phyloP scores from a whole-genome alignment of 2,888 invertebrate genomes.

The Drepanosiphum platanoidis region DNA sequence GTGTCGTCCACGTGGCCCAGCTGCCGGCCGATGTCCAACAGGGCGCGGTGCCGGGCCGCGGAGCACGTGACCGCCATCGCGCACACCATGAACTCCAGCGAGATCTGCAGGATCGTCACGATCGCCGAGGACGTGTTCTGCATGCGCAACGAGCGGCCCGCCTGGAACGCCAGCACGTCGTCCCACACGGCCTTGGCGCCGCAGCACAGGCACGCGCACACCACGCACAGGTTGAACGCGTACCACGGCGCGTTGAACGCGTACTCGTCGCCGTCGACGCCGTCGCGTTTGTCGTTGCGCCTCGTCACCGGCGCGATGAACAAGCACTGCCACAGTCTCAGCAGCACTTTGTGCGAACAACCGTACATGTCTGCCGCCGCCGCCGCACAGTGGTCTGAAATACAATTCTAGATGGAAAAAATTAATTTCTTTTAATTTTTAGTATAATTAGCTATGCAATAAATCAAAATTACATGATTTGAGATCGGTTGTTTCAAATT shows the following conservation, averaged over 20 bases:
- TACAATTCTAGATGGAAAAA: too few species aligned
- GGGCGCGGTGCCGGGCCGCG: conserved; percentile 21
- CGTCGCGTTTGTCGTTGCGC: neutral
- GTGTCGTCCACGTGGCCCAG: conserved; percentile 22
- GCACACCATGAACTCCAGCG: conserved; percentile 49
- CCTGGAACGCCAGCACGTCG: neutral
- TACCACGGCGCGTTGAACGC: conserved; percentile 27
- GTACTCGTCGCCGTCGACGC: neutral
- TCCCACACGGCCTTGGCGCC: neutral
- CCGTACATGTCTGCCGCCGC: conserved; percentile 41
- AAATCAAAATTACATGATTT: too few species aligned
- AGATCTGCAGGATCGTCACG: conserved; percentile 61
- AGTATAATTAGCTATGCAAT: too few species aligned
- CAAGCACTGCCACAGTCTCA: conserved; percentile 35
- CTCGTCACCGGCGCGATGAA: conserved; percentile 32
- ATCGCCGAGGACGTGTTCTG: conserved; percentile 62
- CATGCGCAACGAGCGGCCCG: conserved; percentile 62
- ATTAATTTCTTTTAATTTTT: too few species aligned
- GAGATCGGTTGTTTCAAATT: too few species aligned
- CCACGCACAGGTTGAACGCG: conserved; percentile 12
- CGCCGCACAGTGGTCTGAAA: too few species aligned
- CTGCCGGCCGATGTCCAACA: conserved; percentile 33
- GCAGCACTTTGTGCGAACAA: conserved; percentile 6
- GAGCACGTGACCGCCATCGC: conserved; percentile 43
- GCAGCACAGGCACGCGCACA: neutral